Evolutionary conservation across 2,113 vertebrate species (phyloP), one percentile per base, ranked within the genome.

Genomic region (Ariopsis seemanni): DNA sequence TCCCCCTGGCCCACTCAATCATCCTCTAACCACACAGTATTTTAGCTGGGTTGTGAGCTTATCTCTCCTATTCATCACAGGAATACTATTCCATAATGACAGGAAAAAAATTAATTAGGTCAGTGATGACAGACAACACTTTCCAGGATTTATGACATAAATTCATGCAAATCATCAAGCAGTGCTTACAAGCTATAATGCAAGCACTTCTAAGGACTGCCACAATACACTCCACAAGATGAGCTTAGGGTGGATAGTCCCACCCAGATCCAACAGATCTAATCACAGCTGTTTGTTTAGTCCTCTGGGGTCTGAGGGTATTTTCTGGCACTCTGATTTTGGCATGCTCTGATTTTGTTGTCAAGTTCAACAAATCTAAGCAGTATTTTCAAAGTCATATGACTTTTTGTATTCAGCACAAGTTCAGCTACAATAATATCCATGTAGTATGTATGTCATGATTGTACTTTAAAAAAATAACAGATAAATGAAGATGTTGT

Each of bases 251-350:
- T 34, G 55, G 85, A 91, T 86, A 86, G 85, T 88, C 60, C 60
- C 58, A 80, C 48, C 48, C 85, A 87, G 60, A 91, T 89, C 30
- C 85, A 85, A 11, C 53, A 90, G 85, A 89, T 91, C 91, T 87
- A 91, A 89, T 90, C 86, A 85, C 85, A 65, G 80, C 50, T 85
- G 48, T 86, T 91, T 89, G 91, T 65, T 74, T 71, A 34, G 34
- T 42, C 34, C 34, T 42, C 34, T 42, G 34, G 34, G 34, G 34
- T 42, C 34, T 42, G 2, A 42, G 34, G 34, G 34, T 42, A 42
- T 42, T 42, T 42, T 42, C 34, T 42, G 34, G 34, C 34, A 42
- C 34, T 42, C 34, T 42, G 34, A 42, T 42, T 42, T 42, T 42
- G 34, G 34, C 34, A 42, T 42, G 34, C 2, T 42, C 34, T 42